phyloP scores from a whole-genome alignment of 2,888 invertebrate genomes.

The Crepidodera aurea region DNA sequence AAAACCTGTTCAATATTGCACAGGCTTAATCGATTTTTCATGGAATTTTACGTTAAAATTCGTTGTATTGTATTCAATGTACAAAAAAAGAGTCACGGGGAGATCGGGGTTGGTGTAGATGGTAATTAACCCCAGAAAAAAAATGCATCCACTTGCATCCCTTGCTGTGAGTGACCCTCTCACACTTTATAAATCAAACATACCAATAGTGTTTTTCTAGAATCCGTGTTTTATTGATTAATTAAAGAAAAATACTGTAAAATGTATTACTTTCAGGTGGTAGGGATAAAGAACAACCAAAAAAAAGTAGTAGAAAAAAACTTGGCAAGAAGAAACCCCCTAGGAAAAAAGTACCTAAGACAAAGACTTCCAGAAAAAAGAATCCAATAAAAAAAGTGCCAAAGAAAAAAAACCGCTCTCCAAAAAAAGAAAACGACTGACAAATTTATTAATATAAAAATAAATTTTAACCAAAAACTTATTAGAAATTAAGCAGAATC shows the following conservation, averaged over 20 bases:
- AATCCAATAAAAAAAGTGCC: background rate
- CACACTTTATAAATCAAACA: too few species aligned
- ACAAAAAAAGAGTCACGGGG: too few species aligned
- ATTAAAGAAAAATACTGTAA: background rate
- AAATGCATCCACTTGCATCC: too few species aligned
- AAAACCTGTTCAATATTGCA: too few species aligned
- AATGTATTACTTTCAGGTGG: slow-evolving; percentile 3
- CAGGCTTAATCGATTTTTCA: too few species aligned
- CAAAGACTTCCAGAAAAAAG: background rate
- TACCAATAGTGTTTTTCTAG: too few species aligned
- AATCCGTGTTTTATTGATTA: too few species aligned
- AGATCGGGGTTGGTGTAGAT: too few species aligned
- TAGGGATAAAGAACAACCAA: background rate
- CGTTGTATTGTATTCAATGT: too few species aligned
- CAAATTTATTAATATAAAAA: background rate
- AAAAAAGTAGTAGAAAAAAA: background rate
- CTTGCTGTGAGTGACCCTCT: too few species aligned
- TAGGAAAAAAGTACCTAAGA: background rate
- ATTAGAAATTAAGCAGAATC: background rate
- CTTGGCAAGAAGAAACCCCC: background rate
- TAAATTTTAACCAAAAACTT: background rate
- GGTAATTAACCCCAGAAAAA: too few species aligned
- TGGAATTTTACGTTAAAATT: too few species aligned
- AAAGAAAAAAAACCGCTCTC: background rate
- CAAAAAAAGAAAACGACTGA: background rate